Evolutionary conservation across 2,797 vertebrate species (phyloP).

Genomic region (Geotrypetes seraphini): DNA sequence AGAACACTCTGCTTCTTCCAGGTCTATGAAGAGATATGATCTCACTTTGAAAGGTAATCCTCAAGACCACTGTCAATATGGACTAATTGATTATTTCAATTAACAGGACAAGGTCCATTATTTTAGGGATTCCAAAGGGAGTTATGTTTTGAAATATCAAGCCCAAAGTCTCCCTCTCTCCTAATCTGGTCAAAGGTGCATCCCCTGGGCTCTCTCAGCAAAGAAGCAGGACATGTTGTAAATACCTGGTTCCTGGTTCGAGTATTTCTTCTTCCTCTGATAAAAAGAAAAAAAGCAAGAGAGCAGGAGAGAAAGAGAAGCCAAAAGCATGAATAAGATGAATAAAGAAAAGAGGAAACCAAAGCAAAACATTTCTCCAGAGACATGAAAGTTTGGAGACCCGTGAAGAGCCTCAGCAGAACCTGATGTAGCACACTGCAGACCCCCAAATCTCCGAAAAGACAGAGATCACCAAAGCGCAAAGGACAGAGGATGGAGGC

Average conservation of each 20-base stretch:
- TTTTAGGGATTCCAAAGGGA: no score
- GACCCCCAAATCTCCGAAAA: neutral
- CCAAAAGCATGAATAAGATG: constrained; percentile 77
- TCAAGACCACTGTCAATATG: no score
- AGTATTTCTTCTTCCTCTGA: constrained; percentile 98
- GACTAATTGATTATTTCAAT: no score
- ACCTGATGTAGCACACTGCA: neutral
- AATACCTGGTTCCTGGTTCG: constrained; percentile 96
- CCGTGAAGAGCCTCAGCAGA: constrained; percentile 21
- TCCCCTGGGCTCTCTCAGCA: no score
- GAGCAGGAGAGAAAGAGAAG: constrained; percentile 71
- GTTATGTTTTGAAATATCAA: no score
- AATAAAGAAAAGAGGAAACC: constrained; percentile 48
- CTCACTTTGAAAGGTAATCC: no score
- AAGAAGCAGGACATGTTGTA: constrained; percentile 26
- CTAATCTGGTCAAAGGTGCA: no score
- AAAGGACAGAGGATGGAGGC: constrained; percentile 35
- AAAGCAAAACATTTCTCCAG: constrained; percentile 52
- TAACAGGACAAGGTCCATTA: no score
- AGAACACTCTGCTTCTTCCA: no score
- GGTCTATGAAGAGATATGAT: no score
- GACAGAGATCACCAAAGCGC: constrained; percentile 3
- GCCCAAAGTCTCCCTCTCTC: no score
- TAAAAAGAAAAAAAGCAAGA: constrained; percentile 64
- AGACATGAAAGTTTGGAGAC: constrained; percentile 52